Conservation (phyloP, 1,140 invertebrate species). For the Lepidotrigona ventralis region DNA sequence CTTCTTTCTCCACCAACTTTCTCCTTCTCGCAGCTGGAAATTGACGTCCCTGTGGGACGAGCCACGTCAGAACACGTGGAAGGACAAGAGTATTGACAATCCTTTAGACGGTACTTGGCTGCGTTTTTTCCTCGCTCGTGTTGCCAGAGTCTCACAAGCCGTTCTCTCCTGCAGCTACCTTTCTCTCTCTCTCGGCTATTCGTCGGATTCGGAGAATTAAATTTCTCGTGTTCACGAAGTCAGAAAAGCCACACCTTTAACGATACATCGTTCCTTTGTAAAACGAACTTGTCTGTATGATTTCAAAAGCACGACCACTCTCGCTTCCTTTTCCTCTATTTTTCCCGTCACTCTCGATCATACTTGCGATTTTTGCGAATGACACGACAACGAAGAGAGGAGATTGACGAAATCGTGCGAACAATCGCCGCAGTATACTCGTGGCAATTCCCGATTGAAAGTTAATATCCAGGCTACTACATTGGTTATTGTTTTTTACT, state of each 20-base stretch:
- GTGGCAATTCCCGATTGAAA: conserved; percentile 11
- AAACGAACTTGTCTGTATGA: not conserved
- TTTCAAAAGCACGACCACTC: not conserved
- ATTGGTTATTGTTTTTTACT: conserved; percentile 34
- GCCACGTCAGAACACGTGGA: conserved; percentile 43
- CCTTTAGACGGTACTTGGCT: conserved; percentile 71
- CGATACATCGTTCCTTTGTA: not conserved
- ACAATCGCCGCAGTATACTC: not conserved
- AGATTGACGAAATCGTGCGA: not conserved
- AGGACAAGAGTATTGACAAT: conserved; percentile 70
- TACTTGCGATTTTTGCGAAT: not conserved
- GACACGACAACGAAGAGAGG: not conserved
- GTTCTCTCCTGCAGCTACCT: too few relatives aligned
- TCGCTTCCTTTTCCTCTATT: not conserved
- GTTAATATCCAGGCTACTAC: not conserved
- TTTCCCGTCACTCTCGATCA: not conserved
- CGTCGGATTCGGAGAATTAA: conserved; percentile 13
- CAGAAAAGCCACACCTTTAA: not conserved
- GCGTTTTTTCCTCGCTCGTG: conserved; percentile 58
- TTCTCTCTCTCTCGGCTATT: not conserved
- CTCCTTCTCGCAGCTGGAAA: conserved; percentile 52
- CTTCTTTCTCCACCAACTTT: conserved; percentile 33
- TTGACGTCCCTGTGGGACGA: conserved; percentile 62
- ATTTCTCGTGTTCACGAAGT: conserved; percentile 25
- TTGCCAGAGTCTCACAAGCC: not conserved